Conservation (phyloP, 92 coral and sea anemone genomes). For the Nematostella vectensis region DNA sequence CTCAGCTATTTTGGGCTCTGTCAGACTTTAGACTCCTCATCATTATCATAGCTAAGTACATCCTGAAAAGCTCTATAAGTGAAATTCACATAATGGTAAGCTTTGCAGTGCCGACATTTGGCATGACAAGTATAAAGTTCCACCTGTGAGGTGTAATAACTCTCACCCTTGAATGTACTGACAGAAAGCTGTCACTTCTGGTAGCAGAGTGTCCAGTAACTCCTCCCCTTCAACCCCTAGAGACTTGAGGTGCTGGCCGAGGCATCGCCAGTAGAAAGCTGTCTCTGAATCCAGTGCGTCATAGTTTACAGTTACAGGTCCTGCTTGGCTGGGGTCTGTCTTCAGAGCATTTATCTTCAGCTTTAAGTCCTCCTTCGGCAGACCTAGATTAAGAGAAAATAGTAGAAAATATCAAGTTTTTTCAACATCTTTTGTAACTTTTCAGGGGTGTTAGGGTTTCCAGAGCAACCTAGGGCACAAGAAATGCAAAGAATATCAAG, state of each 20-base stretch:
- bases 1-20: too few relatives aligned
- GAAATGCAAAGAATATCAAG: too few relatives aligned
- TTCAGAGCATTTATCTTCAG: conserved; percentile 42
- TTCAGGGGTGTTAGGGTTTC: too few relatives aligned
- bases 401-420: neutral
- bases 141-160: too few relatives aligned
- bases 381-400: conserved; percentile 15
- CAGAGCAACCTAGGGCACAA: too few relatives aligned
- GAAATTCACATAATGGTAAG: too few relatives aligned
- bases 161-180: conserved; percentile 81
- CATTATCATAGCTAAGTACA: too few relatives aligned
- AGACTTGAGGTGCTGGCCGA: conserved; percentile 68
- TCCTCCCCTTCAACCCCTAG: conserved; percentile 78
- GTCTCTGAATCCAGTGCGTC: conserved; percentile 62
- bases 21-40: too few relatives aligned
- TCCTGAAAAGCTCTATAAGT: too few relatives aligned
- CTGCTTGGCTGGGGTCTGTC: conserved; percentile 24
- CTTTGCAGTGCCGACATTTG: too few relatives aligned
- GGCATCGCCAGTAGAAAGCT: conserved; percentile 83
- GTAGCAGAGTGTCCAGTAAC: conserved; percentile 64
- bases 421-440: too few relatives aligned
- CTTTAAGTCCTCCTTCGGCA: conserved; percentile 51
- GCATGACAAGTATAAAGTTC: too few relatives aligned
- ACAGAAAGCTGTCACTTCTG: conserved; percentile 85
- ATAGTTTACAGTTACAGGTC: conserved; percentile 43